Percentiles rank a stretch among this genome's conserved stretches.
phyloP scores from a whole-genome alignment of 1,140 invertebrate genomes.

The Drosophila tristis region DNA sequence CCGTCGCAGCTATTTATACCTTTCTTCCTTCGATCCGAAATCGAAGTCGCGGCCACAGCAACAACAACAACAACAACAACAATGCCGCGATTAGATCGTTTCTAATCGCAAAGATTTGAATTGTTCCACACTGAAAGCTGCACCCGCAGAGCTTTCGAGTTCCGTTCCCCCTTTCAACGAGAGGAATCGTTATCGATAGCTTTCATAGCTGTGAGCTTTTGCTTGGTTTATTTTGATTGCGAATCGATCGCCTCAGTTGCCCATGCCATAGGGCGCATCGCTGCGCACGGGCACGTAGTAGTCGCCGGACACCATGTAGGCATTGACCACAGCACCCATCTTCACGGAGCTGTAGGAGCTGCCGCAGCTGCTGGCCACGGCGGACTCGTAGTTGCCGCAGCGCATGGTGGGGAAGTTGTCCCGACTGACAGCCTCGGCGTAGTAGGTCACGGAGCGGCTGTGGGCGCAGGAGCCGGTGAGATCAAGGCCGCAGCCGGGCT shows the following conservation, averaged over 20 bases:
- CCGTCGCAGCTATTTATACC: constrained; percentile 55
- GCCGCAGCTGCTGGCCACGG: constrained; percentile 63
- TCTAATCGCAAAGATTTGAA: constrained; percentile 33
- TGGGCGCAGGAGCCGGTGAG: constrained; percentile 84
- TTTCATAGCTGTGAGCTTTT: constrained; percentile 36
- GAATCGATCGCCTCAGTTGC: constrained; percentile 28
- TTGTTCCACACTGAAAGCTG: neutral
- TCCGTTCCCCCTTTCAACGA: neutral
- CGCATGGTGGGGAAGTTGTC: constrained; percentile 68
- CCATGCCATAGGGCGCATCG: constrained; percentile 76
- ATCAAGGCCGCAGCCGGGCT: constrained; percentile 86
- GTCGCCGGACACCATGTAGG: constrained; percentile 81
- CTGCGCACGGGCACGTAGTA: constrained; percentile 76
- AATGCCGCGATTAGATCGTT: constrained; percentile 24
- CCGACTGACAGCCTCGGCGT: constrained; percentile 84
- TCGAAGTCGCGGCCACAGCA: constrained; percentile 7
- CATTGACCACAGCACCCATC: constrained; percentile 82
- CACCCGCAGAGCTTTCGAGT: neutral
- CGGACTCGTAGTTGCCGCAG: constrained; percentile 64
- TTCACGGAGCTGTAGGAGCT: constrained; percentile 69
- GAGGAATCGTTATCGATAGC: constrained; percentile 2
- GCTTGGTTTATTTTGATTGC: constrained; percentile 25
- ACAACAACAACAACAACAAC: constrained; percentile 17
- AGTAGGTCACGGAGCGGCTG: constrained; percentile 86
- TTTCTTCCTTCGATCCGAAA: constrained; percentile 28